A percentile compares a stretch with the other conserved stretches of the same genome.
Conservation (phyloP, 1,140 invertebrate genomes). For the Physella acuta region DNA sequence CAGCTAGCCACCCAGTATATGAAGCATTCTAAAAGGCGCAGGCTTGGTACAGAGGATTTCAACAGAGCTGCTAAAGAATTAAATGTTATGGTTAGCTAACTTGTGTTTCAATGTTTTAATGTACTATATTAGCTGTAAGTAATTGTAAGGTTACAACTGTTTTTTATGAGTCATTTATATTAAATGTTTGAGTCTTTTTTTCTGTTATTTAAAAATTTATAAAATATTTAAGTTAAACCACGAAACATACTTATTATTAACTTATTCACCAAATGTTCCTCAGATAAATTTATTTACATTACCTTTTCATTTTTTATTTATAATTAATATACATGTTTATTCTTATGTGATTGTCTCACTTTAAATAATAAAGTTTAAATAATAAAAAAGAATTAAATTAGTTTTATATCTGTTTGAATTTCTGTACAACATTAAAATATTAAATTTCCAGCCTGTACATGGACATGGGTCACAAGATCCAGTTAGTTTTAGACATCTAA, state of each 20-base stretch:
- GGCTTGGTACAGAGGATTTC: conserved; percentile 55
- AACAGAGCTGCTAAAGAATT: conserved; percentile 54
- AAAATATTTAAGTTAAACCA: no score
- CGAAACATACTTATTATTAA: no score
- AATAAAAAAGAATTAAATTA: no score
- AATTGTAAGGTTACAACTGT: background rate
- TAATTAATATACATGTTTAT: no score
- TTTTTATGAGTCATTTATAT: background rate
- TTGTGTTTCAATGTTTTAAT: background rate
- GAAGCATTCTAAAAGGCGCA: conserved; percentile 56
- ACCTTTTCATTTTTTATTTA: no score
- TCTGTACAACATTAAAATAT: no score
- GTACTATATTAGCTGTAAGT: background rate
- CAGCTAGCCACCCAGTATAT: conserved; percentile 57
- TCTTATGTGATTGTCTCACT: no score
- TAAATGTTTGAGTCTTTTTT: background rate
- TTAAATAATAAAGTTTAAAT: no score
- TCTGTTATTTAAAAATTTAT: background rate
- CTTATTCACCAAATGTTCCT: no score
- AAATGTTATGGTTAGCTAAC: conserved; percentile 50
- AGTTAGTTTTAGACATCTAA: conserved; percentile 11
- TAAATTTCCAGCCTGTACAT: conserved; percentile 15
- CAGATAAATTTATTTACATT: no score
- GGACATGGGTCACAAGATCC: conserved; percentile 23
- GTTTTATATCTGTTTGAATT: no score